Evolutionary conservation across 1,140 invertebrate species (phyloP).

Genomic region (Frieseomelitta varia): DNA sequence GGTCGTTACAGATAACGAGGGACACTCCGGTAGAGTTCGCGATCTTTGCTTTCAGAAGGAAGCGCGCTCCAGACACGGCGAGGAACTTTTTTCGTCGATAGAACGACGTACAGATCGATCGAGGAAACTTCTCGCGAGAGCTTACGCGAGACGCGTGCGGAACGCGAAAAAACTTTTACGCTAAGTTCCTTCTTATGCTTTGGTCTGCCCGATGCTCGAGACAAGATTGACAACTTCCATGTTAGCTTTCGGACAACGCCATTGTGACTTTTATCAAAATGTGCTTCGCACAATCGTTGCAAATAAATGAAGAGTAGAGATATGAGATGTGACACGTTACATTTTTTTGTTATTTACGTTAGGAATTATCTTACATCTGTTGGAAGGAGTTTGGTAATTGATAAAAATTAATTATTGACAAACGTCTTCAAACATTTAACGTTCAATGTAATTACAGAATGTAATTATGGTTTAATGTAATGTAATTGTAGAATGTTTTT

Average conservation of each 20-base stretch:
- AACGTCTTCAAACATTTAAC: no score
- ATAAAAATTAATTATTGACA: no score
- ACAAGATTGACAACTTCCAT: background rate
- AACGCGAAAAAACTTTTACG: slow-evolving; percentile 16
- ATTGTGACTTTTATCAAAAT: slow-evolving; percentile 62
- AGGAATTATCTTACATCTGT: no score
- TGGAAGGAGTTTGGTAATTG: no score
- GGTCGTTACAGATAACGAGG: background rate
- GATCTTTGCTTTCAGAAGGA: background rate
- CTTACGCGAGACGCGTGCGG: background rate
- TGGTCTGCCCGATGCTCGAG: background rate
- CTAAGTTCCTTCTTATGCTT: background rate
- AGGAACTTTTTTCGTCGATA: background rate
- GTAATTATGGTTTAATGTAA: no score
- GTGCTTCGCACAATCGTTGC: background rate
- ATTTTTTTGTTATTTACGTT: no score
- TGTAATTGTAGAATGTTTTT: no score
- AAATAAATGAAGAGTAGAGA: no score
- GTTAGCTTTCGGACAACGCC: background rate
- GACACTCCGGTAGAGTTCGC: background rate
- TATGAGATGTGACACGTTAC: no score
- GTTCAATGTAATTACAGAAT: no score
- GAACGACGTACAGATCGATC: background rate
- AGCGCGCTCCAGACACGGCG: background rate
- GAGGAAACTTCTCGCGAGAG: background rate